phyloP scores from a whole-genome alignment of 2,888 invertebrate genomes.

The Acanthacorydalis orientalis region DNA sequence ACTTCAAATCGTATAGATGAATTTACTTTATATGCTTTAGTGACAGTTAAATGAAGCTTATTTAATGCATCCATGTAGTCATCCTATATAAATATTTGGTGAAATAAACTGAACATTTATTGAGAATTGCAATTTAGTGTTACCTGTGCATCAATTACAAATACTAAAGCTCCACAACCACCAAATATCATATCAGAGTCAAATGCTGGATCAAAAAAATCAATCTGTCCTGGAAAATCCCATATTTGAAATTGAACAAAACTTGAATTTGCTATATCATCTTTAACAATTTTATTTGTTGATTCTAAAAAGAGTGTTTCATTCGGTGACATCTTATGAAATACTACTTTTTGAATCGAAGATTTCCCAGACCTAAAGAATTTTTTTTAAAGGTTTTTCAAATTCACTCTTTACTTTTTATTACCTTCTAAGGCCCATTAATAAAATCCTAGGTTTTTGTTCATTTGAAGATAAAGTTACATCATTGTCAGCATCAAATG shows the following conservation, averaged over 20 bases:
- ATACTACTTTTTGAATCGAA: constrained; percentile 99
- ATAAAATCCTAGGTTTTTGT: constrained; percentile 79
- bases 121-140: constrained; percentile 15
- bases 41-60: constrained; percentile 83
- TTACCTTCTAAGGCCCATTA: constrained; percentile 87
- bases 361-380: constrained; percentile 88
- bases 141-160: constrained; percentile 97
- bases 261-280: constrained; percentile 91
- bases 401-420: background rate
- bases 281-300: constrained; percentile 95
- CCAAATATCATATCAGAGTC: constrained; percentile 94
- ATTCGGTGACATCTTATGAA: constrained; percentile 99
- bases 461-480: constrained; percentile 44
- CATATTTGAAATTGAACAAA: constrained; percentile 99
- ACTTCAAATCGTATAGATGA: constrained; percentile 94
- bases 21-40: constrained; percentile 90
- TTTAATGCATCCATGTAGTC: constrained; percentile 93
- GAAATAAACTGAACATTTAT: constrained; percentile 6
- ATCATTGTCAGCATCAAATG: constrained; percentile 68
- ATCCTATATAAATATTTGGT: constrained; percentile 44
- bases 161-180: constrained; percentile 92
- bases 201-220: constrained; percentile 91
- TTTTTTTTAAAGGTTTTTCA: background rate
- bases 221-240: constrained; percentile 99
- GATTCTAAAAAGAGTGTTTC: constrained; percentile 97